These are phyloP conservation scores for Petroica traversi DNA, from an alignment of 2,113 vertebrate genomes.

Conservation along the genomic window DNA sequence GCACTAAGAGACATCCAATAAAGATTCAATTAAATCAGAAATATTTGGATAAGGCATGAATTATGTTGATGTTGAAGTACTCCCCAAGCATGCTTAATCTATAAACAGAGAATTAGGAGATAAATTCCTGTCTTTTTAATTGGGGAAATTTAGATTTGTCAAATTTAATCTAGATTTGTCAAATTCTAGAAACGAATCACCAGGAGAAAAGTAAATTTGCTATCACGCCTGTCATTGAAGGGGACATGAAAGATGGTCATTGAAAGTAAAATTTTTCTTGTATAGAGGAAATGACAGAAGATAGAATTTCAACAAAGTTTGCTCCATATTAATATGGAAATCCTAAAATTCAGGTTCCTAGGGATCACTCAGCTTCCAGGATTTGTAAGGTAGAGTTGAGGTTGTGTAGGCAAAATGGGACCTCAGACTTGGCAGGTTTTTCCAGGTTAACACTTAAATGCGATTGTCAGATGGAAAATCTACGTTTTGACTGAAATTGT, in stretches of 20 bases:
- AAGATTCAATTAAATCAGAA: neutral
- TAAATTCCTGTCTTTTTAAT: neutral
- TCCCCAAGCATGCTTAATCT: neutral
- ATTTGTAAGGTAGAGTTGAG: neutral
- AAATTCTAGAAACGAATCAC: neutral
- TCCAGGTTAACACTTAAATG: neutral
- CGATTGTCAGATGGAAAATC: neutral
- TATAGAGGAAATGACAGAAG: neutral
- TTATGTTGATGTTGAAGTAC: neutral
- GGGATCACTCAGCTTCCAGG: neutral
- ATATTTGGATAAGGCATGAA: neutral
- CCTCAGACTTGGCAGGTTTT: neutral
- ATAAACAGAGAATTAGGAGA: neutral
- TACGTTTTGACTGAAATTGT: neutral
- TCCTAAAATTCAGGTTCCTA: neutral
- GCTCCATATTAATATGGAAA: neutral
- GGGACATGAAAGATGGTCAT: neutral
- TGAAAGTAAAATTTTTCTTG: neutral
- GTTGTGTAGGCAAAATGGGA: neutral
- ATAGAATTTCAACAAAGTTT: neutral
- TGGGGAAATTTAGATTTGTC: neutral
- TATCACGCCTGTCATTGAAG: fast-evolving
- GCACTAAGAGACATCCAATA: neutral
- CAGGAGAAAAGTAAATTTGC: neutral
- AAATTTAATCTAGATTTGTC: neutral